Evolutionary conservation across 2,113 vertebrate genomes (phyloP).

Genomic region (mouse (Mus musculus)): DNA sequence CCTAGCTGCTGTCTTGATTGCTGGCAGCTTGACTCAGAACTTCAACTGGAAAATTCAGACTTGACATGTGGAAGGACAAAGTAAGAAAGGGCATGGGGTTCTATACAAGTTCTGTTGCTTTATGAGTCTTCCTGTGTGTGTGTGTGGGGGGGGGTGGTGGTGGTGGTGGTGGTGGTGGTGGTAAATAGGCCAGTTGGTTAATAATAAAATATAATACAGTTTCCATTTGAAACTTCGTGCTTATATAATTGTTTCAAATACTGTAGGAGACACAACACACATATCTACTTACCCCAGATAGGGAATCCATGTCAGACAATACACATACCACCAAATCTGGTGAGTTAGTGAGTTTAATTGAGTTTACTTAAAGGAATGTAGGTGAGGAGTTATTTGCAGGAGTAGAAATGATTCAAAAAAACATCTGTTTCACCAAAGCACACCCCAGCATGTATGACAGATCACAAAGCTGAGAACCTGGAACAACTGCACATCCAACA

Average conservation of each 20-base stretch:
- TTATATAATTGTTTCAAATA: not conserved
- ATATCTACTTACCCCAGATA: not conserved
- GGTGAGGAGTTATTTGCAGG: not conserved
- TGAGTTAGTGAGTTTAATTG: not conserved
- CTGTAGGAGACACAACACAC: not conserved
- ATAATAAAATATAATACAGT: not conserved
- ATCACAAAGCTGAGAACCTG: not conserved
- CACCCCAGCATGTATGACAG: not conserved
- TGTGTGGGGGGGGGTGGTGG: too few species aligned
- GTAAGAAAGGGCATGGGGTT: not conserved
- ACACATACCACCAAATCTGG: not conserved
- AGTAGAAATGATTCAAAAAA: not conserved
- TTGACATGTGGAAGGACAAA: not conserved
- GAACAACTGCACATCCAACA: not conserved
- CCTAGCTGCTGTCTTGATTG: not conserved
- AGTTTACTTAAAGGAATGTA: not conserved
- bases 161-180: too few species aligned
- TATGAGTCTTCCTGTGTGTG: not conserved
- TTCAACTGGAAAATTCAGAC: not conserved
- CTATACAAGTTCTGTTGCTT: not conserved
- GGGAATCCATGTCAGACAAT: not conserved
- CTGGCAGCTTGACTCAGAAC: not conserved
- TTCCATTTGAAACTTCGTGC: not conserved
- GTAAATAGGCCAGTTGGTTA: not conserved
- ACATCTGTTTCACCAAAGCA: not conserved